These are phyloP conservation scores for Apotomis turbidana DNA, from an alignment of 2,888 invertebrate species.

Conservation along the genomic window DNA sequence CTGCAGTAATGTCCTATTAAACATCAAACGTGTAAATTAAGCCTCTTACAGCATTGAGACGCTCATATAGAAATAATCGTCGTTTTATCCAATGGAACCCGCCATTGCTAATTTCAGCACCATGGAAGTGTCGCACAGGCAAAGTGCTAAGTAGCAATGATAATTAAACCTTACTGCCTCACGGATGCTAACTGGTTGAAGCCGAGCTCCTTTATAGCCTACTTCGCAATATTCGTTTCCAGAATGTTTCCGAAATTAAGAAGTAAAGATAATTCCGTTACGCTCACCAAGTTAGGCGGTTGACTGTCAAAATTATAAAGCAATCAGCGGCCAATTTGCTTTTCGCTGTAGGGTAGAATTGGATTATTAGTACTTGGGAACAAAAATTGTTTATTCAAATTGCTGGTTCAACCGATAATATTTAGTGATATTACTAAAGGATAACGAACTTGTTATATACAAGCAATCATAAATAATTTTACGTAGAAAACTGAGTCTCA, in stretches of 20 bases:
- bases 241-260: conserved; percentile 68
- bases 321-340: conserved; percentile 50
- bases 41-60: not conserved
- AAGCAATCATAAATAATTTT: too few relatives aligned
- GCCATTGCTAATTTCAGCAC: conserved; percentile 42
- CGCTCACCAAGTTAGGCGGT: conserved; percentile 46
- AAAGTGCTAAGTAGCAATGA: conserved; percentile 69
- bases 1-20: too few relatives aligned
- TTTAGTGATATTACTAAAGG: not conserved
- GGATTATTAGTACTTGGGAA: conserved; percentile 33
- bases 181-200: conserved; percentile 75
- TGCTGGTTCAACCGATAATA: conserved; percentile 8
- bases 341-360: conserved; percentile 29
- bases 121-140: conserved; percentile 51
- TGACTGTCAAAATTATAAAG: conserved; percentile 55
- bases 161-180: conserved; percentile 75
- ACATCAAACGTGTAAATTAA: too few relatives aligned
- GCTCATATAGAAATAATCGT: conserved; percentile 31
- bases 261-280: conserved; percentile 68
- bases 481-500: too few relatives aligned
- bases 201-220: conserved; percentile 71
- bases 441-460: too few relatives aligned
- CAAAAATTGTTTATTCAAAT: conserved; percentile 35
- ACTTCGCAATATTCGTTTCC: conserved; percentile 75
- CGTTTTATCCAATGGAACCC: conserved; percentile 20